Base-by-base conservation (phyloP, 2,888 invertebrate genomes). In the Drosophila nigricruria region DNA sequence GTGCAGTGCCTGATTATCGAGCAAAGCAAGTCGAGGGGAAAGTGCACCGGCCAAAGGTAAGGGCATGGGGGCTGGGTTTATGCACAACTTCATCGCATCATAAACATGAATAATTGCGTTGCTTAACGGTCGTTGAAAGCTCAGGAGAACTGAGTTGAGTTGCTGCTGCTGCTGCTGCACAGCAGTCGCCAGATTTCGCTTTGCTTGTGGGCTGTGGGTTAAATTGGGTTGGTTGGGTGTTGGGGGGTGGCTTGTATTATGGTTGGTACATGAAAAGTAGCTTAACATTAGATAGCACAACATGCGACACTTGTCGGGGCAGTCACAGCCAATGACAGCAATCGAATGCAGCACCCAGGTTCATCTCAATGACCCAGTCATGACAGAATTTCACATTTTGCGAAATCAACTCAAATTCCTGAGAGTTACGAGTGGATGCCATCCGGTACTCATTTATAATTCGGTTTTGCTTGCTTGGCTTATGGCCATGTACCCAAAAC, bases 101-200 rank as follows among this genome's bases (percentile, higher is more conserved):
- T 85, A 89, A 85, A 80, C 81, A 81, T 87, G 82, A 89, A 90
- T 89, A 90, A 90, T 81, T 91, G 81, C 81, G 72, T 61, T 79
- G 89, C 84, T 88, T 88, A 81, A 89, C 77, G 74, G 76, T 65
- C 70, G 73, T 72, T 82, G 88, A 87, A 79, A 73, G 89, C 88
- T 78, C 70, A 54, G 68, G 76, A 79, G 88, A 76, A 63, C 82
- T 43, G 38, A 49, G 56, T 49, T 32, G 58, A 69, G 50, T 5
- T 36, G 34, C 52, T 50, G 14, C 12, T 52, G 20, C 34, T 50
- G 32, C 34, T 58, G 25, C 60, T 40, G 18, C 50, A 42, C 49
- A 47, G 45, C 52, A 49, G 61, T 64, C 12, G 23, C 27, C 49
- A 43, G 45, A 66, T 63, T 79, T 57, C 38, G 25, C 25, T 43